Conservation (phyloP, 1,140 invertebrate genomes). For the Cylas formicarius region DNA sequence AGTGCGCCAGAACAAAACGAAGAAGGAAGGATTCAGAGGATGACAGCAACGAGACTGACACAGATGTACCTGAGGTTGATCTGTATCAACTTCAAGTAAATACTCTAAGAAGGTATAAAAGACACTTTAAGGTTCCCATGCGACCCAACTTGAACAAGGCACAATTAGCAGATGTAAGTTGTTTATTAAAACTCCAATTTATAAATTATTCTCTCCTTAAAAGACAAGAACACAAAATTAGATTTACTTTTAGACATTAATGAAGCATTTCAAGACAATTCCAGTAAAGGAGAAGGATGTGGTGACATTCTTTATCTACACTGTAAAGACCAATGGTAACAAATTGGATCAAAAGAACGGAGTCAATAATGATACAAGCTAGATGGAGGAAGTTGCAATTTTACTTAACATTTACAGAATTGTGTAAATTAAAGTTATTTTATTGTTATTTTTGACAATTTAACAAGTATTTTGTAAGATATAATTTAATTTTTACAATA, state of each 20-base stretch:
- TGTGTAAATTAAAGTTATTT: constrained; percentile 18
- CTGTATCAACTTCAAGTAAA: constrained; percentile 88
- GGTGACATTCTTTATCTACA: constrained; percentile 93
- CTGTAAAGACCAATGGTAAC: constrained; percentile 89
- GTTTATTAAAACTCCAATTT: not conserved
- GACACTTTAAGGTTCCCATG: constrained; percentile 86
- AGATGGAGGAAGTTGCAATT: constrained; percentile 24
- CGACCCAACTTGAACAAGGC: constrained; percentile 88
- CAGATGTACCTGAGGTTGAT: constrained; percentile 87
- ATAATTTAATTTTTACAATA: constrained; percentile 24
- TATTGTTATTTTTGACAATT: no score
- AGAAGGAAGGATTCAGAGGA: constrained; percentile 88
- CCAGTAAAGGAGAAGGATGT: constrained; percentile 91
- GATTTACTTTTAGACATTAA: constrained; percentile 65
- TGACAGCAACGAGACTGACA: constrained; percentile 81
- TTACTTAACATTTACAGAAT: not conserved
- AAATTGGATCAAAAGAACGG: constrained; percentile 87
- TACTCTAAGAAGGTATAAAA: constrained; percentile 85
- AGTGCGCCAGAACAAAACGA: constrained; percentile 78
- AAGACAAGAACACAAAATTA: not conserved
- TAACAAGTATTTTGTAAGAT: no score
- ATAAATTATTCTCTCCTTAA: constrained; percentile 3
- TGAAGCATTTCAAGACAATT: constrained; percentile 92
- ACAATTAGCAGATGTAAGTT: constrained; percentile 89
- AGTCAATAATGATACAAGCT: constrained; percentile 51